phyloP scores from a whole-genome alignment of 1,140 invertebrate species.

The Chlorops oryzae region DNA sequence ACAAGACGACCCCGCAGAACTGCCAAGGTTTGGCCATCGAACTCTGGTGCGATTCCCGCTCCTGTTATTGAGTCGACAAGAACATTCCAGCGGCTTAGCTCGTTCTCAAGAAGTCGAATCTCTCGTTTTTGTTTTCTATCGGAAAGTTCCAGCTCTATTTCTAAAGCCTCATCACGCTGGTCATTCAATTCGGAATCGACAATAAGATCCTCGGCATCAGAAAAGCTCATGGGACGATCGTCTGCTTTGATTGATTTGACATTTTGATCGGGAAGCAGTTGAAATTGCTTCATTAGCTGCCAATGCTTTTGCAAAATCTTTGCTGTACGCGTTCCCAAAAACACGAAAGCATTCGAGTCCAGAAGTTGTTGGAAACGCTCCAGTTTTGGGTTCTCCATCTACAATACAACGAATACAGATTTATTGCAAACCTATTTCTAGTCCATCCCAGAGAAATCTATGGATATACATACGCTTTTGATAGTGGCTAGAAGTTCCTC shows the following conservation, averaged over 20 bases:
- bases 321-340: conserved; percentile 80
- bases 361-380: conserved; percentile 84
- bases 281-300: conserved; percentile 89
- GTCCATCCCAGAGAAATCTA: background rate
- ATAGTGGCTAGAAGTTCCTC: conserved; percentile 80
- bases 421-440: background rate
- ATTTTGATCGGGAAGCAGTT: conserved; percentile 83
- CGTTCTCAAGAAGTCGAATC: conserved; percentile 83
- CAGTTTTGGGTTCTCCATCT: conserved; percentile 55
- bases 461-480: conserved; percentile 61
- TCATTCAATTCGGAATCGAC: conserved; percentile 78
- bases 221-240: conserved; percentile 75
- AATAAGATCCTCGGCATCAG: conserved; percentile 86
- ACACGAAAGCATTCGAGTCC: conserved; percentile 74
- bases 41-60: conserved; percentile 67
- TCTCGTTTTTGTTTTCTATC: conserved; percentile 66
- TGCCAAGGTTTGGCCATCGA: conserved; percentile 88
- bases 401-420: conserved; percentile 3
- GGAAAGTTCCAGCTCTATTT: conserved; percentile 59
- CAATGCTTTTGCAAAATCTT: conserved; percentile 84
- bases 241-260: conserved; percentile 55
- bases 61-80: conserved; percentile 84
- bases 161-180: conserved; percentile 67
- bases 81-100: conserved; percentile 87
- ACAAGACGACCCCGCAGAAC: conserved; percentile 88